Base-by-base conservation (phyloP, 1,140 invertebrate genomes). In the Drosophila arizonae region DNA sequence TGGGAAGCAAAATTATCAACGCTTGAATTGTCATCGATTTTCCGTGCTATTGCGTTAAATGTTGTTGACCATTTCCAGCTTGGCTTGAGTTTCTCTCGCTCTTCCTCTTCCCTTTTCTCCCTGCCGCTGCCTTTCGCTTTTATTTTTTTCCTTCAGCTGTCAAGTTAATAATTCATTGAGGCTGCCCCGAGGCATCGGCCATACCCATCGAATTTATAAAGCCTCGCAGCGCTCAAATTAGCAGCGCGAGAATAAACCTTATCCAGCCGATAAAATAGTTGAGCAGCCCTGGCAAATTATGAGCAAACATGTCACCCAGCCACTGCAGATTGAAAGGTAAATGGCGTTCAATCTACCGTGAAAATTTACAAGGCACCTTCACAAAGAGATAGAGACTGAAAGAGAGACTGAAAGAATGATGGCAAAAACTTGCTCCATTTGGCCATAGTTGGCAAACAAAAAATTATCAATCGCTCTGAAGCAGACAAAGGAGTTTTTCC, bases 21-120 rank as follows among this genome's bases (percentile, higher is more conserved):
- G 84, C 84, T 88, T 88, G 84, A 80, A 88, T 88, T 88, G 85
- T 82, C 84, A 88, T 88, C 84, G 84, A 88, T 88, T 88, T 88
- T 88, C 84, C 84, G 84, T 87, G 85, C 85, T 88, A 71, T 88
- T 88, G 84, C 77, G 74, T 89, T 88, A 78, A 88, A 88, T 88
- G 77, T 72, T 77, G 70, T 66, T 77, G 79, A 51, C 76, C 79
- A 67, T 68, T 82, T 71, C 62, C 69, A 50, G 24, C 51, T 72
- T 54, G 15, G 41, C 36, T 69, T 45, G n/a, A 55, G 15, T 39
- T 10, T 11, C 10, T 39, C 36, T 66, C 10, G 3, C 24, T 36
- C 33, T 36, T n/a, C 4, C 52, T 21, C 26, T 11, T 28, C 17
- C 48, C 17, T 4, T 30, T 26, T 24, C 30, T n/a, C 10, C n/a